Percentiles rank a stretch among this genome's conserved stretches.
Evolutionary conservation across 1,140 invertebrate genomes (phyloP).

Genomic region (Pogonognathellus flavescens): DNA sequence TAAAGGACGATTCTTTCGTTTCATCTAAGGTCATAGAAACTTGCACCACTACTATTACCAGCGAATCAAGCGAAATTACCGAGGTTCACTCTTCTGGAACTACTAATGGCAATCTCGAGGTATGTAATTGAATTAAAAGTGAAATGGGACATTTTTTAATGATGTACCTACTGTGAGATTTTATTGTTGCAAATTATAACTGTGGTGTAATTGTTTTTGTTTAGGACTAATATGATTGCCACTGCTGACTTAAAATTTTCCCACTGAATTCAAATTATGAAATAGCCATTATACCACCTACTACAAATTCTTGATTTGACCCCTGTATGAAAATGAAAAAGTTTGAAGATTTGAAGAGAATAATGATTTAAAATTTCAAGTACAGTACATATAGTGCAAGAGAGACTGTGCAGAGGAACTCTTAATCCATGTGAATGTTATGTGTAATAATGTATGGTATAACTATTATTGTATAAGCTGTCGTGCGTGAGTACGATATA

Average conservation of each 20-base stretch:
- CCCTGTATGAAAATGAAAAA: conserved; percentile 34
- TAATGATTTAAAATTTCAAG: conserved; percentile 23
- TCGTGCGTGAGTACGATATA: conserved; percentile 40
- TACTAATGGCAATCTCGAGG: conserved; percentile 12
- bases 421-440: conserved; percentile 41
- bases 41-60: not conserved
- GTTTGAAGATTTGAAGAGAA: not conserved
- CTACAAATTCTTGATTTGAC: conserved; percentile 29
- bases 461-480: not conserved
- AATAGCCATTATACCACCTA: conserved; percentile 43
- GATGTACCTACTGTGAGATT: not conserved
- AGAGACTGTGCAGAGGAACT: conserved; percentile 24
- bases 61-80: conserved; percentile 21
- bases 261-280: conserved; percentile 18
- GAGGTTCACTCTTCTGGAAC: conserved; percentile 38
- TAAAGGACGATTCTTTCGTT: too few relatives aligned
- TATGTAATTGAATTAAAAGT: not conserved
- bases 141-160: not conserved
- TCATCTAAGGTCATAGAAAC: not conserved
- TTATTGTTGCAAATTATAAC: not conserved
- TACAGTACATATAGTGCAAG: conserved; percentile 46
- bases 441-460: conserved; percentile 38
- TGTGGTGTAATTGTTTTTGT: not conserved
- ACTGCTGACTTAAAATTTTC: not conserved
- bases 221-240: conserved; percentile 12